Evolutionary conservation across 2,113 vertebrate genomes (phyloP).

Genomic region (Dicerorhinus sumatrensis): DNA sequence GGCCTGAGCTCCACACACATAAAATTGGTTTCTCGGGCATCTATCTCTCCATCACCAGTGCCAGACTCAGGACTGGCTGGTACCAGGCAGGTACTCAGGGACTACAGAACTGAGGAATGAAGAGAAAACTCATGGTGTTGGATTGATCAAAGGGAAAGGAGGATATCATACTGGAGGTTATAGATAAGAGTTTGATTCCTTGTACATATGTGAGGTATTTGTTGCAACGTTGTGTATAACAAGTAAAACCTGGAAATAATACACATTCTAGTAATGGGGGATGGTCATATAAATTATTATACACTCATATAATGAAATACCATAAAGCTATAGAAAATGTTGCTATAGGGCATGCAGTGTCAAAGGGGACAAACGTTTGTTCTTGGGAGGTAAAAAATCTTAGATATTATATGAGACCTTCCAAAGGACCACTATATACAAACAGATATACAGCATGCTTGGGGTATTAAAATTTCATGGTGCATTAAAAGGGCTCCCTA

Average conservation of each 20-base stretch:
- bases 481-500: not conserved
- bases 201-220: not conserved
- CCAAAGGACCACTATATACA: not conserved
- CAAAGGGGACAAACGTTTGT: not conserved
- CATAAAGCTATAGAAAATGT: not conserved
- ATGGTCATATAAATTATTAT: not conserved
- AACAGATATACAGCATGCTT: not conserved
- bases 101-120: not conserved
- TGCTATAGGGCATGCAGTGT: not conserved
- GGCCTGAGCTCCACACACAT: not conserved
- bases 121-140: not conserved
- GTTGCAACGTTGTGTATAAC: not conserved
- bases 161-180: not conserved
- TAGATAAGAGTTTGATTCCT: not conserved
- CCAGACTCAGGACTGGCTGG: not conserved
- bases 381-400: not conserved
- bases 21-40: not conserved
- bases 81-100: not conserved
- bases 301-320: not conserved
- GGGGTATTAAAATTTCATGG: not conserved
- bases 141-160: not conserved
- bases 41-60: not conserved
- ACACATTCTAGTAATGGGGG: not conserved
- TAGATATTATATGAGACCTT: not conserved
- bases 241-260: constrained; percentile 1